Conservation (phyloP, 2,888 invertebrate genomes). For the Cetonia aurata region DNA sequence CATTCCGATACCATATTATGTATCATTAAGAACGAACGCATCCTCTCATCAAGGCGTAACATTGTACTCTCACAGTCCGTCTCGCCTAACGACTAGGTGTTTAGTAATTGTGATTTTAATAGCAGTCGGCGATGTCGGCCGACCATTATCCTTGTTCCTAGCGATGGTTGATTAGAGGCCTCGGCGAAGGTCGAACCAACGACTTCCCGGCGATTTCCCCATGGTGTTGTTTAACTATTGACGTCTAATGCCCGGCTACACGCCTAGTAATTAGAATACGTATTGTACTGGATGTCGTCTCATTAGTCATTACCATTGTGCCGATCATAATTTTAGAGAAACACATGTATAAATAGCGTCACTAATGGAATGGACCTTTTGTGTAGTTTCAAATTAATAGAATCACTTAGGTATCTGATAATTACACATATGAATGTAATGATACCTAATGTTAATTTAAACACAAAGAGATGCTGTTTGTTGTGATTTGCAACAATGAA, state of each 20-base stretch:
- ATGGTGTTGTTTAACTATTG: neutral
- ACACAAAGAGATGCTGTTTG: no score
- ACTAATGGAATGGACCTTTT: no score
- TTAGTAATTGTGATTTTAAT: constrained; percentile 40
- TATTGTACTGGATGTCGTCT: neutral
- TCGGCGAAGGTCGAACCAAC: constrained; percentile 19
- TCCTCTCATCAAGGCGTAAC: constrained; percentile 34
- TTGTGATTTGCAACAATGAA: no score
- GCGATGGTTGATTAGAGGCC: constrained; percentile 25
- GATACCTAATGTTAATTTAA: no score
- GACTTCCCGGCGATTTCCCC: neutral
- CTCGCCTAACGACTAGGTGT: constrained; percentile 35
- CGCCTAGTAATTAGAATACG: constrained; percentile 10
- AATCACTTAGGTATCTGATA: no score
- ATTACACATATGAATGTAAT: no score
- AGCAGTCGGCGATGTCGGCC: neutral
- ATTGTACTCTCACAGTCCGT: constrained; percentile 27
- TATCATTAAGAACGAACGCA: constrained; percentile 28
- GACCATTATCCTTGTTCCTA: constrained; percentile 18
- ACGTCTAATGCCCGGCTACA: constrained; percentile 1
- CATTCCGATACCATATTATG: constrained; percentile 31
- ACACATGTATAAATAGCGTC: neutral
- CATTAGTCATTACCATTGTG: constrained; percentile 5
- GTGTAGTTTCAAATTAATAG: no score
- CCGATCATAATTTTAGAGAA: constrained; percentile 5